Evolutionary conservation across 2,113 vertebrate species (phyloP).

Genomic region (Phaethornis superciliosus): DNA sequence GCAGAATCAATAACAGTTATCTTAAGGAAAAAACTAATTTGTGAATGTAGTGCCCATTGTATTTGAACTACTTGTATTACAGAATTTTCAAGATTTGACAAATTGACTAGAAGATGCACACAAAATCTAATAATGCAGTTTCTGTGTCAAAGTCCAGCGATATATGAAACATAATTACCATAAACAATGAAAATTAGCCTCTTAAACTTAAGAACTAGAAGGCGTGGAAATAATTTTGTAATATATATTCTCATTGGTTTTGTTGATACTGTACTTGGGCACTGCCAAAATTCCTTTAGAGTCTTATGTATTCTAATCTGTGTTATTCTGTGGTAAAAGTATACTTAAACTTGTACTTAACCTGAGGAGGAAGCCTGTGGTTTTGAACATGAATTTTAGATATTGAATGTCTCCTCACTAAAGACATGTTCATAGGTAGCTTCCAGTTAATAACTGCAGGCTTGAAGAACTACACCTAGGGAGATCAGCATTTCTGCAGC

Average conservation of each 20-base stretch:
- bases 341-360: background rate
- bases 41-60: background rate
- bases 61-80: slow-evolving; percentile 30
- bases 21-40: slow-evolving; percentile 17
- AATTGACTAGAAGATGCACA: background rate
- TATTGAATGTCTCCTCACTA: background rate
- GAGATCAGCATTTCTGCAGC: background rate
- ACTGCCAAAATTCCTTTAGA: background rate
- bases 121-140: slow-evolving; percentile 25
- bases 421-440: background rate
- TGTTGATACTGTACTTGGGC: background rate
- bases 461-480: background rate
- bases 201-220: slow-evolving; percentile 28
- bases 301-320: background rate
- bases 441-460: slow-evolving; percentile 1
- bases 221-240: slow-evolving; percentile 18
- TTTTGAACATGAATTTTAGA: background rate
- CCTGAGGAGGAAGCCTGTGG: background rate
- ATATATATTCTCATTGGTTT: slow-evolving; percentile 22
- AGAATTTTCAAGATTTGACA: slow-evolving; percentile 1
- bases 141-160: slow-evolving; percentile 35
- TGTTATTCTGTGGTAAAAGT: background rate
- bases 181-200: slow-evolving; percentile 10
- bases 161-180: slow-evolving; percentile 15
- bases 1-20: slow-evolving; percentile 38